These are phyloP conservation scores for Caenorhabditis sp. DNA, from an alignment of 2,888 invertebrate genomes.

Conservation along the genomic window DNA sequence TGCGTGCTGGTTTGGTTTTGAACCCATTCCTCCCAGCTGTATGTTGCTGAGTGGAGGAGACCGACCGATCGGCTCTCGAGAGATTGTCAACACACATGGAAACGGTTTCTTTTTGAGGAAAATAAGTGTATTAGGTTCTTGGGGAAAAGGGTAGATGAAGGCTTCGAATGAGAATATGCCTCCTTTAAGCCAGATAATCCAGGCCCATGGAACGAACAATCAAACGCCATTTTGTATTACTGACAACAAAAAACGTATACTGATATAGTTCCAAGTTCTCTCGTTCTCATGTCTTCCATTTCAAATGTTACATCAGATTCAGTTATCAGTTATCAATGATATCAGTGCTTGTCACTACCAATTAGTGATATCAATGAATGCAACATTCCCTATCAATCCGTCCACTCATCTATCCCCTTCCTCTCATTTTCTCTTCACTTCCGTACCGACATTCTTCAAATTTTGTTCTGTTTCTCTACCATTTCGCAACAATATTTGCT, in stretches of 20 bases:
- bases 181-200: not conserved
- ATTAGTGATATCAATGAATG: slow-evolving; percentile 38
- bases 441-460: slow-evolving; percentile 17
- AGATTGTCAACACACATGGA: slow-evolving; percentile 41
- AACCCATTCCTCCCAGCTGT: slow-evolving; percentile 49
- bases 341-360: slow-evolving; percentile 40
- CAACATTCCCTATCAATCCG: slow-evolving; percentile 22
- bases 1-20: slow-evolving; percentile 48
- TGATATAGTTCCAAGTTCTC: not conserved
- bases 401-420: not conserved
- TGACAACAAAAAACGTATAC: not conserved
- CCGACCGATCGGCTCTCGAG: slow-evolving; percentile 21
- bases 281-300: not conserved
- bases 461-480: slow-evolving; percentile 15
- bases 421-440: not conserved
- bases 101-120: not conserved
- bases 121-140: too few species aligned
- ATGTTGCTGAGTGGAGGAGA: not conserved
- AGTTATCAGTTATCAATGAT: slow-evolving; percentile 5
- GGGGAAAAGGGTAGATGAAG: not conserved
- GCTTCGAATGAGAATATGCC: not conserved
- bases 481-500: not conserved
- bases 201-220: not conserved
- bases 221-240: not conserved
- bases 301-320: slow-evolving; percentile 6